Evolutionary conservation across 2,888 invertebrate species (phyloP), one percentile per base, ranked within the genome.

Genomic region (Chrysolina haemoptera): DNA sequence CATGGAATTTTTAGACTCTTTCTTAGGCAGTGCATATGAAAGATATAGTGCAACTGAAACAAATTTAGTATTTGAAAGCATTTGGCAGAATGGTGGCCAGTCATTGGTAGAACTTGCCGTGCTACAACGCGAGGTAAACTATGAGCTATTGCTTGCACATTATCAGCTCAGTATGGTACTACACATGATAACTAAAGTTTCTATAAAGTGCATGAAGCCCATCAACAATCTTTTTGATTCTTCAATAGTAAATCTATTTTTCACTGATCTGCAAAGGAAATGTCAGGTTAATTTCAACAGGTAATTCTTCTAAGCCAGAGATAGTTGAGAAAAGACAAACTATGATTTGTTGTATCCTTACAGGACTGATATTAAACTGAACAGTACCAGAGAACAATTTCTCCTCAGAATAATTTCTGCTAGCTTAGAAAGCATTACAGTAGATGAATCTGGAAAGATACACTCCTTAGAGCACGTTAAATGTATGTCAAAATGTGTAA

Each of bases 201-300:
- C 92, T 81, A 86, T 97, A 66, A 96, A 94, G 85, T 89, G 92
- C 78, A 87, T 90, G 65, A 95, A 93, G 86, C 95, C 93, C 10
- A 90, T 94, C 76, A 94, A 91, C 75, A 91, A 90, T 74, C 88
- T 98, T 20, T 98, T 95, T 84, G 96, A 97, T 85, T 91, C 93
- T 9, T 92, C 92, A 81, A 90, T 89, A 46, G 88, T 91, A 76
- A 90, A 91, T 79, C 90, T 92, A 73, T 90, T 92, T 78, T 90
- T 92, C 77, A 82, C 85, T 8, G 89, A 89, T 80, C 78, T 90
- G 41, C 85, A 86, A 74, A 85, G 89, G 20, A 89, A 89, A 79
- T 89, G 92, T 71, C 59, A 76, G 40, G 53, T 77, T 40, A 71
- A 46, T 14, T 75, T 68, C 22, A 76, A 91, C 73, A 89, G 90